These are phyloP conservation scores for Bilobella aurantiaca DNA, from an alignment of 1,140 invertebrate species.

Conservation along the genomic window DNA sequence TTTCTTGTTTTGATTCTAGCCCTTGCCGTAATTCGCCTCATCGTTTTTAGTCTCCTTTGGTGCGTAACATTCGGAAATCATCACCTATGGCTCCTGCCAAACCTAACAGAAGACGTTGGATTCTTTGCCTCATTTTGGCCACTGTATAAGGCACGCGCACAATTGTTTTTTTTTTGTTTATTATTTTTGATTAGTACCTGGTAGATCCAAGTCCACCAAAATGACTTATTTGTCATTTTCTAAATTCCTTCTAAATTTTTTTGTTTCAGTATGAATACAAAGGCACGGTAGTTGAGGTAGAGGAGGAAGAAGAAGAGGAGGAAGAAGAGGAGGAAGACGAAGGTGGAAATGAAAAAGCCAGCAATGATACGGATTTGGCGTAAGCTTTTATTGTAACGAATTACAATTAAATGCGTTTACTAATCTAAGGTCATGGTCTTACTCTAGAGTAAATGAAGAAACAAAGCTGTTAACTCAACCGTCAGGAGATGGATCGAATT, in stretches of 20 bases:
- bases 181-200: no score
- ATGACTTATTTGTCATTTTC: background rate
- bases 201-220: no score
- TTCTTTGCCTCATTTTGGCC: constrained; percentile 98
- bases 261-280: constrained; percentile 59
- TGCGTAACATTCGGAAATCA: constrained; percentile 74
- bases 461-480: background rate
- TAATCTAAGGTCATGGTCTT: background rate
- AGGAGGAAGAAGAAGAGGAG: constrained; percentile 41
- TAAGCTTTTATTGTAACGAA: no score
- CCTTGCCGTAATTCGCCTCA: constrained; percentile 72
- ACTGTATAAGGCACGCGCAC: constrained; percentile 66
- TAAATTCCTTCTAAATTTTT: background rate
- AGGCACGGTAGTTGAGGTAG: constrained; percentile 56
- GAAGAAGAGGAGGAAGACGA: constrained; percentile 25
- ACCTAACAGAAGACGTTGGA: constrained; percentile 95
- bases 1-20: constrained; percentile 88
- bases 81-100: constrained; percentile 94
- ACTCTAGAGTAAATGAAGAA: background rate
- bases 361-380: no score
- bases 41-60: constrained; percentile 90
- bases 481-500: background rate
- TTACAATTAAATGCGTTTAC: background rate
- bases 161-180: no score
- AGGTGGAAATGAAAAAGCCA: background rate